Evolutionary conservation across 2,797 vertebrate genomes (phyloP).

Genomic region (Hippocampus kuda): DNA sequence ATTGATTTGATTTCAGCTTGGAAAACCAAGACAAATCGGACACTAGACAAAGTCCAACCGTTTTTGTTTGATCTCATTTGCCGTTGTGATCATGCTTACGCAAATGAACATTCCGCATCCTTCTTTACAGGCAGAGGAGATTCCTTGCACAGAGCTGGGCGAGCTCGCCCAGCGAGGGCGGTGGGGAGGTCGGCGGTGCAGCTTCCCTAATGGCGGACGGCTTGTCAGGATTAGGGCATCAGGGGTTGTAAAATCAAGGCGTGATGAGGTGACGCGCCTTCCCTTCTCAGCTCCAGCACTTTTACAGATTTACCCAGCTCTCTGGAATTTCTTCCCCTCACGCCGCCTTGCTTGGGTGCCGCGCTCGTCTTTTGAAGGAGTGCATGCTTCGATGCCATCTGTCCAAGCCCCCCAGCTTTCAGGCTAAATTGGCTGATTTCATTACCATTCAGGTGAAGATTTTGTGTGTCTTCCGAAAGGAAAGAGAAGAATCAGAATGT

Average conservation of each 20-base stretch:
- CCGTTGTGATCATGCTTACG: not conserved
- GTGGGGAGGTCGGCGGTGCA: constrained; percentile 9
- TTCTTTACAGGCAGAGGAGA: constrained; percentile 24
- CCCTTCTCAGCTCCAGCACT: constrained; percentile 47
- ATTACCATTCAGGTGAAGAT: constrained; percentile 69
- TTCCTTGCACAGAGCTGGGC: constrained; percentile 3
- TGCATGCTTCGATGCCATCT: constrained; percentile 47
- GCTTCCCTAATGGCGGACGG: constrained; percentile 51
- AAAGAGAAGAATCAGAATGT: constrained; percentile 24
- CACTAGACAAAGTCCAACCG: not conserved
- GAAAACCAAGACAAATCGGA: constrained; percentile 50
- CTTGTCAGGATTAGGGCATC: constrained; percentile 71
- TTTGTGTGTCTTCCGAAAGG: constrained; percentile 17
- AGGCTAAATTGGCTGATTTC: constrained; percentile 70
- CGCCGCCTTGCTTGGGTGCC: constrained; percentile 34
- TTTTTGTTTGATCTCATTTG: not conserved
- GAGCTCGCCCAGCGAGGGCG: not conserved
- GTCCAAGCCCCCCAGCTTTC: constrained; percentile 45
- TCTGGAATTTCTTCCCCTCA: constrained; percentile 43
- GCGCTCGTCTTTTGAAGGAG: constrained; percentile 43
- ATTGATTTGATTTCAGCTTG: constrained; percentile 31
- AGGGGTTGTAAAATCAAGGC: constrained; percentile 57
- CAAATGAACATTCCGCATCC: constrained; percentile 5
- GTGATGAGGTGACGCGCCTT: constrained; percentile 61
- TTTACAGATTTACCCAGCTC: constrained; percentile 56